These are phyloP conservation scores for Brachionus rubens DNA, from an alignment of 1,140 invertebrate genomes.

Conservation along the genomic window DNA sequence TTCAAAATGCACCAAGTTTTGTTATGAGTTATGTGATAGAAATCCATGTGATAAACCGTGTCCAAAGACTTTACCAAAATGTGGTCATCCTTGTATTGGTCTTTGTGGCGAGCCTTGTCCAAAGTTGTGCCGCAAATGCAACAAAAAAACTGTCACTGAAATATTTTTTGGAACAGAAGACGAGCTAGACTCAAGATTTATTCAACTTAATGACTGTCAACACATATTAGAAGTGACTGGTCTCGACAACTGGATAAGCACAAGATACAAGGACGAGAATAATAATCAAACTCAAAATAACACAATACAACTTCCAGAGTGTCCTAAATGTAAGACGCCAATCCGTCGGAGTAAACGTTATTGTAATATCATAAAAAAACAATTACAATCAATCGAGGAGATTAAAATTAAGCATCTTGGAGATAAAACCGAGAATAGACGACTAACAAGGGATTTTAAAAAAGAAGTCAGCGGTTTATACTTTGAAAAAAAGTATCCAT, in stretches of 20 bases:
- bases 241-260: too few relatives aligned
- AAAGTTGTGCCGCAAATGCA: too few relatives aligned
- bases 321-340: conserved; percentile 67
- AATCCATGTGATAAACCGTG: conserved; percentile 61
- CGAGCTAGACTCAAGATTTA: conserved; percentile 58
- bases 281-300: conserved; percentile 47
- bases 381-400: conserved; percentile 15
- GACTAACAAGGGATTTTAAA: background rate
- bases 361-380: background rate
- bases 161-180: conserved; percentile 63
- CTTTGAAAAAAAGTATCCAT: background rate
- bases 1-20: conserved; percentile 67
- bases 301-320: conserved; percentile 64
- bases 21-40: conserved; percentile 65
- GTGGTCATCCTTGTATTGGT: too few relatives aligned
- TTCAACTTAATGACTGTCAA: conserved; percentile 67
- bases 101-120: too few relatives aligned
- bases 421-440: background rate
- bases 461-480: background rate
- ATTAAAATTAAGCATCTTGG: conserved; percentile 28
- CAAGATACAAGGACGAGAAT: conserved; percentile 52
- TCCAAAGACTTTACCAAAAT: conserved; percentile 53
- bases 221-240: conserved; percentile 66
- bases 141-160: conserved; percentile 63
- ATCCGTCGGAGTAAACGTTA: too few relatives aligned